phyloP scores from a whole-genome alignment of 2,113 vertebrate species.

The Tachysurus vachellii region DNA sequence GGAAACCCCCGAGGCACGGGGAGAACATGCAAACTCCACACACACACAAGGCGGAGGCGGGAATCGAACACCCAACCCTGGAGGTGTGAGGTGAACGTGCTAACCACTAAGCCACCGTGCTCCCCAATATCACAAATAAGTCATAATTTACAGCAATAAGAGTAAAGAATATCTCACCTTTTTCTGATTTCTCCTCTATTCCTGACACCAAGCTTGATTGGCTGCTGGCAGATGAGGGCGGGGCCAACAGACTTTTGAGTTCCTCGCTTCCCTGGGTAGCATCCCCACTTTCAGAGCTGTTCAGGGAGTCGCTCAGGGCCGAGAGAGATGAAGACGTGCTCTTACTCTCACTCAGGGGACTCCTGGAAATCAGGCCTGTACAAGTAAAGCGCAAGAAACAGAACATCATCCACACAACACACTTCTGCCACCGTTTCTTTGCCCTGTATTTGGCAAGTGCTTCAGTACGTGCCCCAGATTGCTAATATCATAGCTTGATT shows the following conservation, averaged over 20 bases:
- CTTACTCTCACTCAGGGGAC: conserved; percentile 85
- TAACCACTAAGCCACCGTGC: too few relatives aligned
- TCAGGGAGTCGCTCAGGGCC: conserved; percentile 94
- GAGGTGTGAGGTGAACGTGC: too few relatives aligned
- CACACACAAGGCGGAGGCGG: too few relatives aligned
- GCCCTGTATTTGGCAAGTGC: neutral
- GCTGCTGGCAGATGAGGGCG: conserved; percentile 85
- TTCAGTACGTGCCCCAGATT: neutral
- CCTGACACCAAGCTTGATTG: conserved; percentile 86
- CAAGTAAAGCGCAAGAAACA: neutral
- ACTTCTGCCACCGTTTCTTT: neutral
- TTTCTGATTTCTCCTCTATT: conserved; percentile 92
- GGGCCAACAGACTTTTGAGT: conserved; percentile 87
- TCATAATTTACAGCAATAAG: neutral
- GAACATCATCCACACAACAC: neutral
- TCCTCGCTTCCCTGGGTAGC: conserved; percentile 82
- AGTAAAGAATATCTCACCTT: conserved; percentile 76
- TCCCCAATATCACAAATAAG: too few relatives aligned
- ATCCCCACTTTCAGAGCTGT: conserved; percentile 91
- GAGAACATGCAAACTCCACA: too few relatives aligned
- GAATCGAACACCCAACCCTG: too few relatives aligned
- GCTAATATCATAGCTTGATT: neutral
- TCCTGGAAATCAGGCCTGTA: conserved; percentile 81
- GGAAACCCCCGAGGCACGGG: too few relatives aligned
- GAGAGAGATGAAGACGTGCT: conserved; percentile 93